phyloP scores from a whole-genome alignment of 2,888 invertebrate species.

The Hypercompe scribonia region DNA sequence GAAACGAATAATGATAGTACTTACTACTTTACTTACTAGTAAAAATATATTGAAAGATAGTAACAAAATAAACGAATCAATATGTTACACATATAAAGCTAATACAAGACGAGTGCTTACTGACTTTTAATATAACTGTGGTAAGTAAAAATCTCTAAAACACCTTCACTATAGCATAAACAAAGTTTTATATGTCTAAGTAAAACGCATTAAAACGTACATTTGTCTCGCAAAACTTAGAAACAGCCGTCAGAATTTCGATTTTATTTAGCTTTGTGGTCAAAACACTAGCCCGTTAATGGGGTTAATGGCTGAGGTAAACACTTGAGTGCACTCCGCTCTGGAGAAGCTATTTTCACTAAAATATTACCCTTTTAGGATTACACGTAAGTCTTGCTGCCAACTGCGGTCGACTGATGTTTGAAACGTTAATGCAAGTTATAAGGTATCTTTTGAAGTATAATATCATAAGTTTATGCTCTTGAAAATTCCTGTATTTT shows the following conservation, averaged over 20 bases:
- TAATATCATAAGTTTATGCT: not conserved
- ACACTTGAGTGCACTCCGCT: constrained; percentile 76
- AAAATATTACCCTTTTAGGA: constrained; percentile 83
- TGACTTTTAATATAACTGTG: no score
- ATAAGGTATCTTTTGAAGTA: constrained; percentile 15
- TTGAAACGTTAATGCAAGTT: constrained; percentile 54
- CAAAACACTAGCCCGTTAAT: constrained; percentile 60
- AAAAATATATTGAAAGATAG: no score
- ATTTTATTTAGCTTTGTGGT: constrained; percentile 37
- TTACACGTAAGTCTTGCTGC: constrained; percentile 67
- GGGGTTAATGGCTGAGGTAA: constrained; percentile 75
- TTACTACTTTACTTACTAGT: no score
- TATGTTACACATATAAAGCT: no score
- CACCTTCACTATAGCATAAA: not conserved
- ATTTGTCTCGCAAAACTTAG: not conserved
- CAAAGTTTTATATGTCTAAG: not conserved
- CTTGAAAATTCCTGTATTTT: not conserved
- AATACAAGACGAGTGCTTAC: no score
- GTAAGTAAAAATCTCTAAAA: not conserved
- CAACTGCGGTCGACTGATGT: constrained; percentile 62
- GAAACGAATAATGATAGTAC: no score
- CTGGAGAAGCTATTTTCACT: constrained; percentile 70
- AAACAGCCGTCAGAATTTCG: constrained; percentile 5
- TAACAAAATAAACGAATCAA: no score
- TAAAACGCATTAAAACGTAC: not conserved